Conservation (phyloP, 2,113 vertebrate genomes). For the Dendropsophus ebraccatus region DNA sequence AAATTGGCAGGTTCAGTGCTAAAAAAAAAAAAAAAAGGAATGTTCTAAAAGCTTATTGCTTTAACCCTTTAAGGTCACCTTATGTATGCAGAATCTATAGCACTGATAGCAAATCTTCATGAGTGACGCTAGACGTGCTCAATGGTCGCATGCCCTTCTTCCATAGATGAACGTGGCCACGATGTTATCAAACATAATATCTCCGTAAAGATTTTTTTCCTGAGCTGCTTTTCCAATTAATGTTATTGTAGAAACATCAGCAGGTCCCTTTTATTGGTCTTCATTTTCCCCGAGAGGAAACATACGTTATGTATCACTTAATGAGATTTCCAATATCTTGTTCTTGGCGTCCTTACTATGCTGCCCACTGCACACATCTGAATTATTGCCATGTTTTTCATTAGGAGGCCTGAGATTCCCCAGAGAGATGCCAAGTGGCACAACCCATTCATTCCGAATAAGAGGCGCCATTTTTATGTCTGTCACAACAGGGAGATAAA, state of each 20-base stretch:
- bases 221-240: conserved; percentile 49
- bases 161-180: background rate
- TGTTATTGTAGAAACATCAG: conserved; percentile 57
- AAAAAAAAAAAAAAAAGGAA: too few species aligned
- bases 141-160: background rate
- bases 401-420: conserved; percentile 33
- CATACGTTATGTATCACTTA: conserved; percentile 45
- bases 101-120: background rate
- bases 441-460: conserved; percentile 29
- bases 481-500: background rate
- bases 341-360: conserved; percentile 22
- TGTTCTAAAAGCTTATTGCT: background rate
- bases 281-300: conserved; percentile 51
- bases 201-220: conserved; percentile 40
- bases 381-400: conserved; percentile 43
- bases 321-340: conserved; percentile 58
- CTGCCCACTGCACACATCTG: conserved; percentile 1
- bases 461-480: conserved; percentile 21
- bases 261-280: conserved; percentile 53
- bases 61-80: background rate
- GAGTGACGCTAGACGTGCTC: background rate
- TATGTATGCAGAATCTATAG: background rate
- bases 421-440: conserved; percentile 26
- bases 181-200: conserved; percentile 52
- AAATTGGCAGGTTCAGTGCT: too few species aligned